These are phyloP conservation scores for Urocolius indicus DNA, from an alignment of 2,113 vertebrate species.

Conservation along the genomic window DNA sequence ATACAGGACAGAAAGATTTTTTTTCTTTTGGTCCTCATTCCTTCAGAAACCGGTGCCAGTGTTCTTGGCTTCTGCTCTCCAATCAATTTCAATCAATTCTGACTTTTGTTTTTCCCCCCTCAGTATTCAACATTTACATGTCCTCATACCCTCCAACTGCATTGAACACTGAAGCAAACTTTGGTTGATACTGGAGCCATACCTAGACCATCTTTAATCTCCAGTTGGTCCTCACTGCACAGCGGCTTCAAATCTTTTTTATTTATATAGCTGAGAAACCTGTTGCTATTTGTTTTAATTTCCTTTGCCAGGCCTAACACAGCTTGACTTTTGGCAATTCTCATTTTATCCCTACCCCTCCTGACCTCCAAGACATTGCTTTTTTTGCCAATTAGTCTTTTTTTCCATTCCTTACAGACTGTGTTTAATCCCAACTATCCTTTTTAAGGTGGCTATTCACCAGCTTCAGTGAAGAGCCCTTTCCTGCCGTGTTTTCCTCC, in stretches of 20 bases:
- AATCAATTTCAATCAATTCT: not conserved
- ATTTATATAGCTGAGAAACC: constrained; percentile 71
- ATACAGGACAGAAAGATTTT: not conserved
- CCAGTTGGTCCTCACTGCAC: not conserved
- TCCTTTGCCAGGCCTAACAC: constrained; percentile 50
- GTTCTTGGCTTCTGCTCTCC: not conserved
- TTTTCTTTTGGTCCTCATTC: not conserved
- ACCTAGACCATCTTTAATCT: constrained; percentile 46
- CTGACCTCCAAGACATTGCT: constrained; percentile 53
- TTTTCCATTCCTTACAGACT: constrained; percentile 49
- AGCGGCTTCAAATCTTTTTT: constrained; percentile 50
- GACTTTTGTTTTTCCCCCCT: not conserved
- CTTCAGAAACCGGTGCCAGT: not conserved
- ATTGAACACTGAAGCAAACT: not conserved
- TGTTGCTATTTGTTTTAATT: constrained; percentile 70
- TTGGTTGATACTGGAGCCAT: not conserved
- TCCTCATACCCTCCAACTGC: not conserved
- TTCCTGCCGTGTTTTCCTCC: not conserved
- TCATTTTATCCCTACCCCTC: constrained; percentile 56
- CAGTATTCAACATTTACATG: not conserved
- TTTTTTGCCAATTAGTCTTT: constrained; percentile 46
- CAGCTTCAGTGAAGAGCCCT: not conserved
- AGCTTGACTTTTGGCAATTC: constrained; percentile 68
- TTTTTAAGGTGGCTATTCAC: constrained; percentile 39
- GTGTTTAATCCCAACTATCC: not conserved